A percentile compares a stretch with the other conserved stretches of the same genome.
These are phyloP conservation scores for Reinhardtius hippoglossoides DNA, from an alignment of 2,113 vertebrate genomes.

Conservation along the genomic window DNA sequence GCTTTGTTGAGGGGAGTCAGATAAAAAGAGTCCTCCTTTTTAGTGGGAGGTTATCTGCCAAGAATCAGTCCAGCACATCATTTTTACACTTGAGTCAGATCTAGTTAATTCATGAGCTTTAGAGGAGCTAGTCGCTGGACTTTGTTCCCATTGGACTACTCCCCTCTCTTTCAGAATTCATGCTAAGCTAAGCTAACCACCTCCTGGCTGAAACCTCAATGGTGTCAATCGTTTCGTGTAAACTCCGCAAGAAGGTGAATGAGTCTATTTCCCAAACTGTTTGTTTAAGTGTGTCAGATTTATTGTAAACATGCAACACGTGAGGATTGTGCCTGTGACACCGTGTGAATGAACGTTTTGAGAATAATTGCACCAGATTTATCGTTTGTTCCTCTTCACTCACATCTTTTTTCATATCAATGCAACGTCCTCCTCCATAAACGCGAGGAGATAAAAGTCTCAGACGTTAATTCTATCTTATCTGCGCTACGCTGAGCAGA, in stretches of 20 bases:
- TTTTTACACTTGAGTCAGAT: background rate
- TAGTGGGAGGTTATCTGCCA: background rate
- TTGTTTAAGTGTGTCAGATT: slow-evolving; percentile 24
- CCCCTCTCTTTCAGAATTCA: slow-evolving; percentile 3
- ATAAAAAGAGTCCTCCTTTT: background rate
- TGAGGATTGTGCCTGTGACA: slow-evolving; percentile 33
- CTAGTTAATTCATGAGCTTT: background rate
- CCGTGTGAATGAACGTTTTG: slow-evolving; percentile 36
- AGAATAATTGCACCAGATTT: slow-evolving; percentile 47
- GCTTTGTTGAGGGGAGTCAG: slow-evolving; percentile 15
- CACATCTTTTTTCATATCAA: slow-evolving; percentile 16
- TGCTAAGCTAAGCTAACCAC: slow-evolving; percentile 23
- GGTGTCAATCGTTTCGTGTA: slow-evolving; percentile 8
- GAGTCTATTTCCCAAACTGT: slow-evolving; percentile 15
- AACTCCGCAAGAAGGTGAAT: slow-evolving; percentile 8
- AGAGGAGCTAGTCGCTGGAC: background rate
- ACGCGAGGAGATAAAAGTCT: slow-evolving; percentile 45
- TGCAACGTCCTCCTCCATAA: slow-evolving; percentile 30
- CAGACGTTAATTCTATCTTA: slow-evolving; percentile 34
- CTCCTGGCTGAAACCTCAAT: background rate
- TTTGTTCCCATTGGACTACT: slow-evolving; percentile 10
- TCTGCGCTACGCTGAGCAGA: slow-evolving; percentile 24
- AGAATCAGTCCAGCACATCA: slow-evolving; percentile 7
- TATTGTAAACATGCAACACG: slow-evolving; percentile 8
- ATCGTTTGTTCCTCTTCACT: slow-evolving; percentile 23